phyloP scores from a whole-genome alignment of 2,888 invertebrate genomes.

The Drosophila melanosoma region DNA sequence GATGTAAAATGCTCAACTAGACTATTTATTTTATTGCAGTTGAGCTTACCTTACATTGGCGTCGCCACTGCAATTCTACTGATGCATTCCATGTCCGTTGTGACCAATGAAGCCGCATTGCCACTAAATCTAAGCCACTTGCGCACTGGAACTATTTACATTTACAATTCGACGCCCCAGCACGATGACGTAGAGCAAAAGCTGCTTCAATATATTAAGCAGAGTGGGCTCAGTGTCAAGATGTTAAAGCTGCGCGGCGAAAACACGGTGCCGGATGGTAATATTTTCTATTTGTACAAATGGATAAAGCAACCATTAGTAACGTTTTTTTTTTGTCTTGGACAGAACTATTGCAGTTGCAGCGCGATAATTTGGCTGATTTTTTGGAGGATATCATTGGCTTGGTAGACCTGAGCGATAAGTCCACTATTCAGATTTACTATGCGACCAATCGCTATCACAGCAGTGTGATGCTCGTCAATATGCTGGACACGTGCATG shows the following conservation, averaged over 20 bases:
- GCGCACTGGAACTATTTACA: slow-evolving; percentile 69
- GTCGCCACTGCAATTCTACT: slow-evolving; percentile 69
- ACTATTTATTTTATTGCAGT: slow-evolving; percentile 50
- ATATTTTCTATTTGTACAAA: neutral
- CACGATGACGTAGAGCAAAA: slow-evolving; percentile 54
- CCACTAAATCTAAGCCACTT: slow-evolving; percentile 72
- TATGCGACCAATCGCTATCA: slow-evolving; percentile 86
- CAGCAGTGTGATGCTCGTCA: slow-evolving; percentile 86
- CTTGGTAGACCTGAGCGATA: slow-evolving; percentile 64
- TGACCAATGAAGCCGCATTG: slow-evolving; percentile 67
- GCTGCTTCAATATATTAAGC: slow-evolving; percentile 68
- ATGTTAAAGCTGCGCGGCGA: slow-evolving; percentile 42
- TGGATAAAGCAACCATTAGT: no score
- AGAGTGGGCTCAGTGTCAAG: slow-evolving; percentile 59
- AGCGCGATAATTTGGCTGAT: slow-evolving; percentile 77
- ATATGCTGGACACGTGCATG: slow-evolving; percentile 85
- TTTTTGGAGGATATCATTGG: slow-evolving; percentile 83
- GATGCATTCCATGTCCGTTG: slow-evolving; percentile 75
- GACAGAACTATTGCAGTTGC: slow-evolving; percentile 76
- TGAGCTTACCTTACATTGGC: slow-evolving; percentile 69
- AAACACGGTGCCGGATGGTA: slow-evolving; percentile 36
- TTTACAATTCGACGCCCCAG: slow-evolving; percentile 59
- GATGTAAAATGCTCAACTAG: neutral
- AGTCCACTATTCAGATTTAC: slow-evolving; percentile 75
- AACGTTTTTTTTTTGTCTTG: slow-evolving; percentile 3